Percentiles rank a stretch among this genome's conserved stretches.
phyloP scores from a whole-genome alignment of 2,113 vertebrate species.

The Verasper variegatus region DNA sequence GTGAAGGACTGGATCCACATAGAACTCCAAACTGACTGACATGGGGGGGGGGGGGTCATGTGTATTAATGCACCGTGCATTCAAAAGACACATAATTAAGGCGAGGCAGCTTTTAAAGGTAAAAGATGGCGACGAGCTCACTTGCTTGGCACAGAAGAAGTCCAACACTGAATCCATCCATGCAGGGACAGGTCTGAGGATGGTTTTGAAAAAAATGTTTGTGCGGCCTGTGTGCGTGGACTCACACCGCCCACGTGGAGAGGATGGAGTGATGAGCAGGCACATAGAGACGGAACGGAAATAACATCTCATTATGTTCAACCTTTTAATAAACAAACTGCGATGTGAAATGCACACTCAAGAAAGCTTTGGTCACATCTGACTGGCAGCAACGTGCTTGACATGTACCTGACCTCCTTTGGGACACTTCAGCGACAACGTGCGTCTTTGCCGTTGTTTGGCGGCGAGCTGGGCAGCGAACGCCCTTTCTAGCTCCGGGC shows the following conservation, averaged over 20 bases:
- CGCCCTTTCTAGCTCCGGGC: conserved; percentile 50
- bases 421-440: not conserved
- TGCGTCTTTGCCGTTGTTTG: not conserved
- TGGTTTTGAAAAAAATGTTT: conserved; percentile 45
- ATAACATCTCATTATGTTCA: not conserved
- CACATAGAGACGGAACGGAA: not conserved
- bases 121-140: not conserved
- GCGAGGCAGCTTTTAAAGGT: not conserved
- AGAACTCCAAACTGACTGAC: conserved; percentile 1
- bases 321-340: not conserved
- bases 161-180: conserved; percentile 35
- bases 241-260: not conserved
- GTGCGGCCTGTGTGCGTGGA: not conserved
- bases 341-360: not conserved
- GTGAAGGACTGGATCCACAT: conserved; percentile 3
- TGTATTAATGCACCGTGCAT: conserved; percentile 1
- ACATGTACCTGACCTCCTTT: not conserved
- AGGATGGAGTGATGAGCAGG: not conserved
- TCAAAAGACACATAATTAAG: conserved; percentile 13
- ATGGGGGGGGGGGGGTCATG: not conserved
- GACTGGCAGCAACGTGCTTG: too few species aligned
- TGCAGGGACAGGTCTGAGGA: conserved; percentile 29
- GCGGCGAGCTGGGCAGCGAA: conserved; percentile 7
- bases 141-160: not conserved
- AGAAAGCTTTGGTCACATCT: too few species aligned